A percentile compares a stretch with the other conserved stretches of the same genome.
Conservation (phyloP, 2,888 invertebrate genomes). For the Eupithecia pulchellata region DNA sequence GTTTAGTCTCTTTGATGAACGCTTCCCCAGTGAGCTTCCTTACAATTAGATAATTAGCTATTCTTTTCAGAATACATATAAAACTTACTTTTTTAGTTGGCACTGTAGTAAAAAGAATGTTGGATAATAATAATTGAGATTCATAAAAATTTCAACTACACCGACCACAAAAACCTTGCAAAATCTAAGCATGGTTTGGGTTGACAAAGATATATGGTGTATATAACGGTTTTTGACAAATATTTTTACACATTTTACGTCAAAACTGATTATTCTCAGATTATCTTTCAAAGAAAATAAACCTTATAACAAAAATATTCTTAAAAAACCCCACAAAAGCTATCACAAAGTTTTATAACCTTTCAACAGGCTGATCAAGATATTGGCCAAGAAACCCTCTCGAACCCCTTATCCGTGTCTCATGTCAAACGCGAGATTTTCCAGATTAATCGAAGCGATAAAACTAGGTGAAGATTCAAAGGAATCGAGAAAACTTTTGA, state of each 20-base stretch:
- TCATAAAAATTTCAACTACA: not conserved
- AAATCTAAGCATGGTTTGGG: too few species aligned
- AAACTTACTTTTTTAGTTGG: too few species aligned
- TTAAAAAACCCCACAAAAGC: not conserved
- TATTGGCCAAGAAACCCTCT: constrained; percentile 40
- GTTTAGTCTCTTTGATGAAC: constrained; percentile 12
- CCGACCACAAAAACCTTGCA: not conserved
- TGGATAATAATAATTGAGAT: not conserved
- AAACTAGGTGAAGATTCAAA: constrained; percentile 10
- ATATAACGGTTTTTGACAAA: too few species aligned
- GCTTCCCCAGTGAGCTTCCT: not conserved
- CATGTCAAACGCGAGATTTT: constrained; percentile 20
- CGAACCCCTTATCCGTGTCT: constrained; percentile 17
- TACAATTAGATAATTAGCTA: constrained; percentile 6
- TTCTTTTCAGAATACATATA: not conserved
- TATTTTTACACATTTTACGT: not conserved
- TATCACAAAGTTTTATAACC: not conserved
- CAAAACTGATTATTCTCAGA: not conserved
- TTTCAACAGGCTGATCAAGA: constrained; percentile 48
- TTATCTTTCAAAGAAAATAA: not conserved
- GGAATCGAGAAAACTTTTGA: constrained; percentile 4
- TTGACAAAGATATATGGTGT: too few species aligned
- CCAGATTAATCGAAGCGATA: constrained; percentile 13
- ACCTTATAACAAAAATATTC: not conserved
- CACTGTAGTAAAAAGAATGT: not conserved